Conservation (phyloP, 2,113 vertebrate species). For the Sorex araneus region DNA sequence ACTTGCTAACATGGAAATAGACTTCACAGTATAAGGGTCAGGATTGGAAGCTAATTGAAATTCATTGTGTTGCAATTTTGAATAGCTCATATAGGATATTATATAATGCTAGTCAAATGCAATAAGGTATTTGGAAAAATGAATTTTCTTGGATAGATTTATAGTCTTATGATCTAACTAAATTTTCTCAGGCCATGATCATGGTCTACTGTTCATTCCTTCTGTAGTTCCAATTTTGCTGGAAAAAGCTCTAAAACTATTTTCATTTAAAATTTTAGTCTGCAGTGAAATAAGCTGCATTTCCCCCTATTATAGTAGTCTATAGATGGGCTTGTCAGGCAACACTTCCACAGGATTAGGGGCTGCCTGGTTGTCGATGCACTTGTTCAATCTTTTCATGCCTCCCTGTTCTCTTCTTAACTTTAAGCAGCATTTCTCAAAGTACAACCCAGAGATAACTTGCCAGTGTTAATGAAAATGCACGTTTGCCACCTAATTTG, state of each 20-base stretch:
- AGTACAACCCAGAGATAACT: not conserved
- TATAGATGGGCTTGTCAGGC: not conserved
- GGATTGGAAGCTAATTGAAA: slow-evolving; percentile 47
- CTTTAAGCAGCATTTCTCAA: not conserved
- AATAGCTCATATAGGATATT: not conserved
- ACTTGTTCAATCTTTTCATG: not conserved
- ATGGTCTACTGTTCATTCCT: not conserved
- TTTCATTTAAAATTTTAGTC: slow-evolving; percentile 48
- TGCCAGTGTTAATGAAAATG: not conserved
- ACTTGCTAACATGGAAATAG: slow-evolving; percentile 54
- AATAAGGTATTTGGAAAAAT: slow-evolving; percentile 25
- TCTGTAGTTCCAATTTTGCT: slow-evolving; percentile 29
- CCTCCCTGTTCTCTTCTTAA: not conserved
- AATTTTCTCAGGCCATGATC: not conserved
- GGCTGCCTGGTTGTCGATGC: not conserved
- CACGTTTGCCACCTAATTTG: not conserved
- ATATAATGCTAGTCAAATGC: not conserved
- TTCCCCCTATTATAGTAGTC: not conserved
- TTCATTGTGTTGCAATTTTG: slow-evolving; percentile 5
- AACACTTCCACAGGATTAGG: not conserved
- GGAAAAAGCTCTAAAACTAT: slow-evolving; percentile 22
- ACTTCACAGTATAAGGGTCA: not conserved
- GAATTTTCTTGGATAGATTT: slow-evolving; percentile 1
- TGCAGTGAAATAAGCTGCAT: not conserved
- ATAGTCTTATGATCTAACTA: not conserved